A percentile compares a stretch with the other conserved stretches of the same genome.
Evolutionary conservation across 2,113 vertebrate genomes (phyloP).

Genomic region (Brachionichthys hirsutus): DNA sequence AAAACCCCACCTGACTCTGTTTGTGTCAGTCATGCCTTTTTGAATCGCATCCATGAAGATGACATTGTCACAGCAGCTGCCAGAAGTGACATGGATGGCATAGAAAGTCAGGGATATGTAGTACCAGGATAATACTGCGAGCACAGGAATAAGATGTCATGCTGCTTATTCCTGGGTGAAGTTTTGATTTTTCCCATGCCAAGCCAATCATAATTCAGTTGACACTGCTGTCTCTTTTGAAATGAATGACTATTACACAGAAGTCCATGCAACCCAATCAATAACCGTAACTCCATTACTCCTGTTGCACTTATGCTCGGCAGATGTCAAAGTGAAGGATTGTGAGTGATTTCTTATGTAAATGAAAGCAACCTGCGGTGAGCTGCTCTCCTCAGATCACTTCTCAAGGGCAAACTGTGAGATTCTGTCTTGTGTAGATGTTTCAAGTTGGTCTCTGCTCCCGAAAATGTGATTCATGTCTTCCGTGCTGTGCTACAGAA

Average conservation of each 20-base stretch:
- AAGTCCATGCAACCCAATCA: slow-evolving; percentile 72
- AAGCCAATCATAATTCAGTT: slow-evolving; percentile 44
- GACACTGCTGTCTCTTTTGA: slow-evolving; percentile 47
- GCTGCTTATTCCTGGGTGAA: slow-evolving; percentile 24
- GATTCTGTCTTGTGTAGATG: slow-evolving; percentile 47
- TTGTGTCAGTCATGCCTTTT: slow-evolving; percentile 22
- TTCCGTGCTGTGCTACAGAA: neutral
- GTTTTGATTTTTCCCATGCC: slow-evolving; percentile 32
- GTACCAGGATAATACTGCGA: neutral
- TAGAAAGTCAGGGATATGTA: slow-evolving; percentile 3
- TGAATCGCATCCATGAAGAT: slow-evolving; percentile 2
- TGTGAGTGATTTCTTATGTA: slow-evolving; percentile 74
- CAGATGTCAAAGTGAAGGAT: slow-evolving; percentile 73
- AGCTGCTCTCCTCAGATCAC: slow-evolving; percentile 45
- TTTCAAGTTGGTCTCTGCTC: slow-evolving; percentile 50
- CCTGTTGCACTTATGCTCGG: slow-evolving; percentile 65
- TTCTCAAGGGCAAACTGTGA: slow-evolving; percentile 70
- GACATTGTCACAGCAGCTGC: slow-evolving; percentile 20
- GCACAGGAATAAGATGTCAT: slow-evolving; percentile 5
- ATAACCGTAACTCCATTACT: slow-evolving; percentile 76
- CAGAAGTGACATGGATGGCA: slow-evolving; percentile 39
- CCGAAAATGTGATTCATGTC: slow-evolving; percentile 13
- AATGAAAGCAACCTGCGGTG: slow-evolving; percentile 68
- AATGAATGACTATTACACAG: slow-evolving; percentile 61
- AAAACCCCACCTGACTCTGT: slow-evolving; percentile 13